Evolutionary conservation across 1,140 invertebrate species (phyloP).

Genomic region (Temnothorax longispinosus): DNA sequence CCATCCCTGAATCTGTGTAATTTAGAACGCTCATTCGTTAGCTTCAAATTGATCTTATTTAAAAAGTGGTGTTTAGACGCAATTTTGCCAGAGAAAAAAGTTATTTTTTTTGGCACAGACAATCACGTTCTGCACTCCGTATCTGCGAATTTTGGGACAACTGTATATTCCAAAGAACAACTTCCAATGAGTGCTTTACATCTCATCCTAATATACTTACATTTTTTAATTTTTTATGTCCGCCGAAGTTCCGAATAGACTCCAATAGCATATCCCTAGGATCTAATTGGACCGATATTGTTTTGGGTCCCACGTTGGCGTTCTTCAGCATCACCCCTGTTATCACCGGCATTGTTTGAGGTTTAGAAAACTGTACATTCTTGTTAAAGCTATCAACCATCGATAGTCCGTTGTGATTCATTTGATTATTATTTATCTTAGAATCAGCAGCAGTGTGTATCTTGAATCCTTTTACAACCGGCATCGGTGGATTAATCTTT

Average conservation of each 20-base stretch:
- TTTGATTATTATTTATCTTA: neutral
- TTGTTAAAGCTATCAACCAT: neutral
- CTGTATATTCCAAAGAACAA: no score
- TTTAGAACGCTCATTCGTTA: no score
- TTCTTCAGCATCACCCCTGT: conserved; percentile 83
- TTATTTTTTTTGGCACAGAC: no score
- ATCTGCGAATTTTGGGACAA: no score
- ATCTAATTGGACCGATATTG: conserved; percentile 82
- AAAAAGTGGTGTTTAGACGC: no score
- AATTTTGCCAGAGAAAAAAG: no score
- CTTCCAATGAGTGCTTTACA: neutral
- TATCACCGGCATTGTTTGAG: conserved; percentile 85
- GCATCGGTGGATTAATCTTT: conserved; percentile 58
- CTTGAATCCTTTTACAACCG: conserved; percentile 78
- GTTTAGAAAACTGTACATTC: conserved; percentile 64
- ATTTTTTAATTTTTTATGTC: conserved; percentile 86
- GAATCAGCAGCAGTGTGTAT: neutral
- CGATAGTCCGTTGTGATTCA: conserved; percentile 32
- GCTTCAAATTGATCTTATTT: no score
- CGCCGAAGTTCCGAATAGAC: conserved; percentile 91
- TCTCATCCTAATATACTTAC: conserved; percentile 78
- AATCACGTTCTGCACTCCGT: no score
- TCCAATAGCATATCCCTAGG: conserved; percentile 89
- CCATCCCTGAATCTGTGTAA: no score
- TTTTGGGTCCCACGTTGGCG: conserved; percentile 74